Percentiles rank a stretch among this genome's conserved stretches.
phyloP scores from a whole-genome alignment of 2,888 invertebrate genomes.

The Agrotis puta region DNA sequence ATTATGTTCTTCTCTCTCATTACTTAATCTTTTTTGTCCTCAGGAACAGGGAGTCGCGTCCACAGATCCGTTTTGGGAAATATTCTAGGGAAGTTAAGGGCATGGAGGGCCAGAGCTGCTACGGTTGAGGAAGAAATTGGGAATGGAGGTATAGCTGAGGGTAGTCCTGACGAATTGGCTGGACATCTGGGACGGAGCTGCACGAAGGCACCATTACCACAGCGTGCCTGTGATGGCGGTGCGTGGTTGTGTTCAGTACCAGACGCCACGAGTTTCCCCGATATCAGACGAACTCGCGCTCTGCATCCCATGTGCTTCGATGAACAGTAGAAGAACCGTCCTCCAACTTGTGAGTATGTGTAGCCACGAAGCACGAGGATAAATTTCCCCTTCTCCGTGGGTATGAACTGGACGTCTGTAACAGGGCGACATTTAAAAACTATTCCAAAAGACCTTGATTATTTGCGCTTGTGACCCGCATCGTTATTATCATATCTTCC shows the following conservation, averaged over 20 bases:
- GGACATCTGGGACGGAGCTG: conserved; percentile 81
- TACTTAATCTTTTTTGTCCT: conserved; percentile 80
- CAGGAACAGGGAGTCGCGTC: conserved; percentile 78
- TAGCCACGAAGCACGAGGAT: conserved; percentile 87
- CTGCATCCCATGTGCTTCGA: conserved; percentile 88
- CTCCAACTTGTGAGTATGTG: conserved; percentile 89
- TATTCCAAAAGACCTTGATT: conserved; percentile 22
- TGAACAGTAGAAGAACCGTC: conserved; percentile 88
- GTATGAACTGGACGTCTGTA: conserved; percentile 89
- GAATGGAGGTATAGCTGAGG: conserved; percentile 75
- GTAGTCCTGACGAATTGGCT: conserved; percentile 58
- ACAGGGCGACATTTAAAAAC: conserved; percentile 67
- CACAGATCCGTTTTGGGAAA: conserved; percentile 87
- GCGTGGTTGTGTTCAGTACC: conserved; percentile 82
- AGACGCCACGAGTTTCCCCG: conserved; percentile 84
- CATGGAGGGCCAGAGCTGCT: conserved; percentile 81
- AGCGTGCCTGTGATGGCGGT: conserved; percentile 87
- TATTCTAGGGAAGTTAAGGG: conserved; percentile 84
- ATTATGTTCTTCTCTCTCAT: conserved; percentile 17
- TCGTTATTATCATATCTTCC: too few relatives aligned
- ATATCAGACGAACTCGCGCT: conserved; percentile 83
- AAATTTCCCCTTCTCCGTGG: conserved; percentile 62
- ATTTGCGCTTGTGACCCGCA: too few relatives aligned
- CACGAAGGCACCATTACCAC: conserved; percentile 87
- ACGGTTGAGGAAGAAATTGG: conserved; percentile 78